Base-by-base conservation (phyloP, 2,797 vertebrate genomes). In the Selene dorsalis region DNA sequence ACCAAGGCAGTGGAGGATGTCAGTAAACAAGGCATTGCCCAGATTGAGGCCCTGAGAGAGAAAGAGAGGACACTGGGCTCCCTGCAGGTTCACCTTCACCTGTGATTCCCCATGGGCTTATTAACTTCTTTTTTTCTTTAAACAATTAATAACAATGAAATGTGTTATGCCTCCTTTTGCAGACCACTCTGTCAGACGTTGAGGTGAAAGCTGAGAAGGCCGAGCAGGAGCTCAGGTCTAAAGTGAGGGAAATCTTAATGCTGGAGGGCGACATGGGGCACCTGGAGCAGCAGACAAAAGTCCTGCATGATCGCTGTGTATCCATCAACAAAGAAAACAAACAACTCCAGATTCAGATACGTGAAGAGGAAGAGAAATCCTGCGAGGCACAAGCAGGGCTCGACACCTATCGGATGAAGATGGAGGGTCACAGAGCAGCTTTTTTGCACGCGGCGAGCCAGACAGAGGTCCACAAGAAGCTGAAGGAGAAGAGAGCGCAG, bases 61-160 rank as follows among this genome's bases (percentile, higher is more conserved):
- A 91, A 89, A 48, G 66, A 84, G 55, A 79, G 45, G 52, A 77
- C 39, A 0, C 88, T 94, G 26, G 38, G 43, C 53, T 48, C 53
- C 18, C 61, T 94, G 17, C 89, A 95, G 94, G 93, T 94, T 66
- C 16, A 73, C 18, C 3, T 73, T 59, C 18, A 60, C 7, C 32
- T 35, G 7, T 35, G 7, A 35, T 35, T 35, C 32, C 32, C 32
- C 9, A 35, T 35, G 7, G 32, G 7, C 12, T 47, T 14, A 53
- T 24, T 22, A 59, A 69, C 30, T 10, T 8, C 6, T 8, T 35
- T 8, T 35, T 35, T 4, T 35, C 9, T 35, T 35, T 35, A 35
- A n/a, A 35, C 17, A 20, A 26, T 26, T 20, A 39, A 41, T 26
- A 53, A 53, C 22, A n/a, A n/a, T 24, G 22, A 3, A 52, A 13